A percentile compares a stretch with the other conserved stretches of the same genome.
Conservation (phyloP, 2,797 vertebrate genomes). For the Channallabes apus region DNA sequence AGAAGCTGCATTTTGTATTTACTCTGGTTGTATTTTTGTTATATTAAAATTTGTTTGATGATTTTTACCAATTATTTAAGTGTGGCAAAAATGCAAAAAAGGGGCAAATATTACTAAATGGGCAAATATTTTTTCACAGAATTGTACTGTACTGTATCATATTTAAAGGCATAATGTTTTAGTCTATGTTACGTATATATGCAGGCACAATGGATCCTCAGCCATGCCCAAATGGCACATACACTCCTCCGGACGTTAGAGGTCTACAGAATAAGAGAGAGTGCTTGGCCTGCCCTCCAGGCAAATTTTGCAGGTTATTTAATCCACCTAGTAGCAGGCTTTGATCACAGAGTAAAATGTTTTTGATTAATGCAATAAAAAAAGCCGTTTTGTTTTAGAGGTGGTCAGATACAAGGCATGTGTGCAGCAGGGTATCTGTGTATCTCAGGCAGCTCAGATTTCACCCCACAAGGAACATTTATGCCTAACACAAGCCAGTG, state of each 20-base stretch:
- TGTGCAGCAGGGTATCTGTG: slow-evolving; percentile 89
- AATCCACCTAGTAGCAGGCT: neutral
- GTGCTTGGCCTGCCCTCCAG: slow-evolving; percentile 84
- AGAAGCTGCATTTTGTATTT: too few relatives aligned
- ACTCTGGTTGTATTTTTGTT: too few relatives aligned
- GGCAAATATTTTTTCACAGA: too few relatives aligned
- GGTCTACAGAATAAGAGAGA: slow-evolving; percentile 81
- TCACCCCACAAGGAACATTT: slow-evolving; percentile 66
- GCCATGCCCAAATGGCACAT: slow-evolving; percentile 84
- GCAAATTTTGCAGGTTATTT: slow-evolving; percentile 86
- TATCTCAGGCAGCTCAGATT: slow-evolving; percentile 80
- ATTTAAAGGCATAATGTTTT: neutral
- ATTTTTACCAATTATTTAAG: too few relatives aligned
- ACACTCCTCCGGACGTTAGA: slow-evolving; percentile 69
- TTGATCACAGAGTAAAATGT: neutral
- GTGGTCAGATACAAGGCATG: slow-evolving; percentile 76
- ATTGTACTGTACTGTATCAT: neutral
- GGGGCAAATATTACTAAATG: too few relatives aligned
- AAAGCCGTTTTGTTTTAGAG: slow-evolving; percentile 58
- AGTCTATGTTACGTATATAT: neutral
- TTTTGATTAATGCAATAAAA: neutral
- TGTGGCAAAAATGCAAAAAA: too few relatives aligned
- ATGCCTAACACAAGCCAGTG: slow-evolving; percentile 68
- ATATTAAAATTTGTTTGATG: too few relatives aligned
- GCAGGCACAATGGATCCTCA: slow-evolving; percentile 79